Conservation (phyloP, 2,797 vertebrate species). For the Labroides dimidiatus region DNA sequence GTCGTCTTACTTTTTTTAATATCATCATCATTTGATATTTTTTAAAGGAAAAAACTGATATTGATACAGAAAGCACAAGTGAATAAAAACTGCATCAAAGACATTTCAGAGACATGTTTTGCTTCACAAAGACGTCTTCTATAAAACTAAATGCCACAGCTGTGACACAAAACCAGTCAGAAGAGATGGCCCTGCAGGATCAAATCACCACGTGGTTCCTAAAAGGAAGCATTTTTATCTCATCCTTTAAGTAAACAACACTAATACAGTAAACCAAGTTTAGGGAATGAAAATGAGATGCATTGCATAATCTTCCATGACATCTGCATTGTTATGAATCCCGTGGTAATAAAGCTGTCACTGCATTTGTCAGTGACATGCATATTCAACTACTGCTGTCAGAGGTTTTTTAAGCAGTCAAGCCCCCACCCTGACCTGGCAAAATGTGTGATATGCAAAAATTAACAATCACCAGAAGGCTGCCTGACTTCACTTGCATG, state of each 20-base stretch:
- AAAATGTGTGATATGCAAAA: background rate
- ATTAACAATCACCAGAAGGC: background rate
- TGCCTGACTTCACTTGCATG: background rate
- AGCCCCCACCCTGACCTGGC: background rate
- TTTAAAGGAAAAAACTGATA: background rate
- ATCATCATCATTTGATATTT: too few species aligned
- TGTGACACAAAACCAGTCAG: constrained; percentile 3
- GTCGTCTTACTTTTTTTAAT: too few species aligned
- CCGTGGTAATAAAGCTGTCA: constrained; percentile 9
- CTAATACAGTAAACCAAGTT: background rate
- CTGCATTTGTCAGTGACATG: constrained; percentile 4
- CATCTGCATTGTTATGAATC: constrained; percentile 24
- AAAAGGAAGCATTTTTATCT: background rate
- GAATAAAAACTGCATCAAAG: constrained; percentile 3
- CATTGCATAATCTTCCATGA: constrained; percentile 5
- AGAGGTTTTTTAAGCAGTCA: constrained; percentile 7
- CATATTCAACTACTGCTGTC: constrained; percentile 32
- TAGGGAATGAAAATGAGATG: constrained; percentile 1
- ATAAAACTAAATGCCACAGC: constrained; percentile 6
- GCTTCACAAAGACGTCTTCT: background rate
- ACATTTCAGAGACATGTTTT: constrained; percentile 3
- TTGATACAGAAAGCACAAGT: background rate
- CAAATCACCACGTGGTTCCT: background rate
- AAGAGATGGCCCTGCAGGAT: background rate
- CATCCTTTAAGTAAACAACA: background rate